Evolutionary conservation across 2,797 vertebrate genomes (phyloP).

Genomic region (Lithobates sylvaticus): DNA sequence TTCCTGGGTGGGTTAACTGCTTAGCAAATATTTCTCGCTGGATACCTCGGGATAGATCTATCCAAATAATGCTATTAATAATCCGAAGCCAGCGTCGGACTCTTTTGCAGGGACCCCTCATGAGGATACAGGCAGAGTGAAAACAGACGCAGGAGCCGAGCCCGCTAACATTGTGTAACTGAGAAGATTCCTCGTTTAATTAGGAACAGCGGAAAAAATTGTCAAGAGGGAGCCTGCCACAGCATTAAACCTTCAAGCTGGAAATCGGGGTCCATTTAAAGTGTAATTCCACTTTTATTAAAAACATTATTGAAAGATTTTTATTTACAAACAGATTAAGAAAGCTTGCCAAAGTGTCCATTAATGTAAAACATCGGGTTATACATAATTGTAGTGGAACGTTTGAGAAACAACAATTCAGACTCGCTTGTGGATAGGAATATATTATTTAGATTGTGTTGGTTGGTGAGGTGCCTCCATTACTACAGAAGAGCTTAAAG

Average conservation of each 20-base stretch:
- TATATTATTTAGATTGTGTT: too few species aligned
- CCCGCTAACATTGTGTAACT: constrained; percentile 7
- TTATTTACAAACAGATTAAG: neutral
- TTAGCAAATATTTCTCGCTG: neutral
- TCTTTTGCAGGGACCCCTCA: too few species aligned
- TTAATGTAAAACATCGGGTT: neutral
- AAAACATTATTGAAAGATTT: neutral
- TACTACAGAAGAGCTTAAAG: neutral
- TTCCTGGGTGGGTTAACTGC: constrained; percentile 3
- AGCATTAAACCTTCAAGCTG: neutral
- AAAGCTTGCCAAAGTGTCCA: neutral
- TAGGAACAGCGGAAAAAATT: neutral
- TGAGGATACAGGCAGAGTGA: neutral
- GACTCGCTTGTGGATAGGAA: neutral
- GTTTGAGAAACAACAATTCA: neutral
- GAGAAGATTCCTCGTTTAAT: constrained; percentile 6
- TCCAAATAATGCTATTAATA: constrained; percentile 10
- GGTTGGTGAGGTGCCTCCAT: too few species aligned
- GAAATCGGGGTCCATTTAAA: neutral
- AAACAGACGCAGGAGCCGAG: neutral
- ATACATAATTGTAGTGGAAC: neutral
- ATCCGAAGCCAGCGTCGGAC: neutral
- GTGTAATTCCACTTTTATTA: neutral
- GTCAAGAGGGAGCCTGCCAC: neutral
- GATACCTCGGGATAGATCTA: neutral